These are phyloP conservation scores for Gasteruption jaculator DNA, from an alignment of 2,888 invertebrate species.

Conservation along the genomic window DNA sequence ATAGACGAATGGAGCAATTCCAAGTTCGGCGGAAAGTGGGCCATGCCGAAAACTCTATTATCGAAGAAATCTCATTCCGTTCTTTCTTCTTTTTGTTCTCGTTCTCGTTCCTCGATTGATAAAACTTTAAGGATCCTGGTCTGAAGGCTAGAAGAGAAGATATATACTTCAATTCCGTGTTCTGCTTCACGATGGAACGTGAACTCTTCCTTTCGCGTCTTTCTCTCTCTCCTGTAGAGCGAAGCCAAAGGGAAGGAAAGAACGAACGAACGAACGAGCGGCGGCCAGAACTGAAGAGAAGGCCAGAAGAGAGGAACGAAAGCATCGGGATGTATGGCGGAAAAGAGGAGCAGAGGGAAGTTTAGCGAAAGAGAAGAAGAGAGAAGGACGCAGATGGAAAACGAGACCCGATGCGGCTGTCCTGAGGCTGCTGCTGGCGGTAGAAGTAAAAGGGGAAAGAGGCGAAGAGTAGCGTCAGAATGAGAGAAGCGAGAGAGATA, in stretches of 20 bases:
- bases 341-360: not conserved
- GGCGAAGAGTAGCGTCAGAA: not conserved
- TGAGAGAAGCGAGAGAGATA: slow-evolving; percentile 13
- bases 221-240: slow-evolving; percentile 4
- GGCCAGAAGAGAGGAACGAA: slow-evolving; percentile 21
- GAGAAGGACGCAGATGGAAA: slow-evolving; percentile 6
- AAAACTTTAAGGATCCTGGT: too few species aligned
- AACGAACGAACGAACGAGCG: slow-evolving; percentile 17
- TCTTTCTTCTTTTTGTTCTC: too few species aligned
- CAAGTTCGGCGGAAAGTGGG: too few species aligned
- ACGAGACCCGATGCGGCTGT: not conserved
- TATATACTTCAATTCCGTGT: slow-evolving; percentile 27
- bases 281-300: slow-evolving; percentile 2
- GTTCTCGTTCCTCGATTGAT: too few species aligned
- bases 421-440: too few species aligned
- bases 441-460: slow-evolving; percentile 12
- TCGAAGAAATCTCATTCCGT: too few species aligned
- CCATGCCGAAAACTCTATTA: too few species aligned
- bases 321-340: too few species aligned
- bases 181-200: slow-evolving; percentile 29
- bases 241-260: slow-evolving; percentile 14
- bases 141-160: too few species aligned
- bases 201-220: slow-evolving; percentile 4
- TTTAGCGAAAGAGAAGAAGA: not conserved
- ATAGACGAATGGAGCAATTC: too few species aligned